A percentile compares a stretch with the other conserved stretches of the same genome.
phyloP scores from a whole-genome alignment of 2,797 vertebrate species.

The Spea hammondii region DNA sequence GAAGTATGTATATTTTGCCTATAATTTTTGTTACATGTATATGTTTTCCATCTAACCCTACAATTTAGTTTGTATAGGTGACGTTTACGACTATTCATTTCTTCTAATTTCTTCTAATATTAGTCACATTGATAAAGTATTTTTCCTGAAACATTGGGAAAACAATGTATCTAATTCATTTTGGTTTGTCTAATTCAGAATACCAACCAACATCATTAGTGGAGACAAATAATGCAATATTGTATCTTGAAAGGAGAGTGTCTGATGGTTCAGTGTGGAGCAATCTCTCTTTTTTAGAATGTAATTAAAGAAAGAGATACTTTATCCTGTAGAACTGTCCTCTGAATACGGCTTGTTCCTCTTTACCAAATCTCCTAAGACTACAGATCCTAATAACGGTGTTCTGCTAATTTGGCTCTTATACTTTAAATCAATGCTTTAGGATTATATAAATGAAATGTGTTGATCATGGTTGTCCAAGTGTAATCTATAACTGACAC shows the following conservation, averaged over 20 bases:
- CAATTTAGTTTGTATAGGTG: too few relatives aligned
- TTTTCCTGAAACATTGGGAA: not conserved
- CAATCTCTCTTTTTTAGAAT: not conserved
- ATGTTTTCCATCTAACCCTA: too few relatives aligned
- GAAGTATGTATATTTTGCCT: too few relatives aligned
- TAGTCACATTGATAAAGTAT: not conserved
- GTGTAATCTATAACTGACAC: too few relatives aligned
- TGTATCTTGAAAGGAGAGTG: not conserved
- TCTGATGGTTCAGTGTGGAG: not conserved
- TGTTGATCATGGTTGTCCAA: too few relatives aligned
- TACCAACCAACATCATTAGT: not conserved
- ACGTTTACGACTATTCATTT: too few relatives aligned
- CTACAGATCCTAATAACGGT: not conserved
- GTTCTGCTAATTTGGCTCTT: not conserved
- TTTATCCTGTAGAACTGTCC: not conserved
- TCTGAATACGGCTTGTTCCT: not conserved
- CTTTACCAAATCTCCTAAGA: not conserved
- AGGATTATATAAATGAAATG: too few relatives aligned
- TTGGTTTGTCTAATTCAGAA: not conserved
- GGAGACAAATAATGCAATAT: conserved; percentile 2
- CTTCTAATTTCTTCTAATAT: not conserved
- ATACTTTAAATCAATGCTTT: not conserved
- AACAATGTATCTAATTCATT: not conserved
- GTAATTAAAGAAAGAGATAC: not conserved
- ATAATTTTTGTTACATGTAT: too few relatives aligned